Evolutionary conservation across 1,140 invertebrate species (phyloP).

Genomic region (Scaptomyza graminum): DNA sequence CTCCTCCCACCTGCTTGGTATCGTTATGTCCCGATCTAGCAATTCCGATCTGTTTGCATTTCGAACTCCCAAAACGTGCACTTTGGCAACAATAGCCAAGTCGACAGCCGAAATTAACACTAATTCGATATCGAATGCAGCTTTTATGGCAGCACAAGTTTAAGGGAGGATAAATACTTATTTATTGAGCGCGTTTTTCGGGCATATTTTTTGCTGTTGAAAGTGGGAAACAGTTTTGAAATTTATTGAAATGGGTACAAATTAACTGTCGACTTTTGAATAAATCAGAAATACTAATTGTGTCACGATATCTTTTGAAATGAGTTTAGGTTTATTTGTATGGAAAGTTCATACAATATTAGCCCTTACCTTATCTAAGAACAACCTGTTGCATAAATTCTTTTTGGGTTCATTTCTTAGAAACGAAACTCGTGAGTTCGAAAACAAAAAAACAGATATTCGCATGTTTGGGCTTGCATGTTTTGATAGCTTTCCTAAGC

Average conservation of each 20-base stretch:
- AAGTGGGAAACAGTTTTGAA: neutral
- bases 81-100: constrained; percentile 50
- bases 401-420: neutral
- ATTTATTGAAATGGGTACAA: neutral
- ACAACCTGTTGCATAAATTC: neutral
- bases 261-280: neutral
- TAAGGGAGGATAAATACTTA: constrained; percentile 14
- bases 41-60: constrained; percentile 51
- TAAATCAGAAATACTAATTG: neutral
- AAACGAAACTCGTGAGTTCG: too few relatives aligned
- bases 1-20: neutral
- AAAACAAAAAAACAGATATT: constrained; percentile 3
- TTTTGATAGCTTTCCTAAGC: constrained; percentile 50
- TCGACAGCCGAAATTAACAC: constrained; percentile 70
- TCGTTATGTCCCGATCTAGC: constrained; percentile 25
- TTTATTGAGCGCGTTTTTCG: neutral
- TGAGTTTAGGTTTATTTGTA: neutral
- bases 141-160: neutral
- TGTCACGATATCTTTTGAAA: neutral
- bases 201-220: neutral
- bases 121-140: constrained; percentile 52
- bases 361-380: neutral
- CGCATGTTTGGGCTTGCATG: constrained; percentile 46
- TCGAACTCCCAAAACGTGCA: constrained; percentile 65
- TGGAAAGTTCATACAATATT: too few relatives aligned